phyloP scores from a whole-genome alignment of 2,113 vertebrate species.

The Poeciliopsis prolifica region DNA sequence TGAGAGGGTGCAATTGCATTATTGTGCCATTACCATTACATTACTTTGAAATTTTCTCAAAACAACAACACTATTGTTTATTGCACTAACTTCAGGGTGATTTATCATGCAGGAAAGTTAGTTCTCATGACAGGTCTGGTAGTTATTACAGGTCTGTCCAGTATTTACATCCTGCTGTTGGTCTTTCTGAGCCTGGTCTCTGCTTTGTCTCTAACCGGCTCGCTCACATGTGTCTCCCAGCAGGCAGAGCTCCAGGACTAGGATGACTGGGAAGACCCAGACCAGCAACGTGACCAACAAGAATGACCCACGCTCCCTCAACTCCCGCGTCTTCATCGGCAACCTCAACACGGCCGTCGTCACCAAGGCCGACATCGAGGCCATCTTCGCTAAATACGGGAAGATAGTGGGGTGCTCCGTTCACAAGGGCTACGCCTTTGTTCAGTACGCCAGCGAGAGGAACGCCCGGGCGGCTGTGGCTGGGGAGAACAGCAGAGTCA shows the following conservation, averaged over 20 bases:
- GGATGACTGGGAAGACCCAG: conserved; percentile 97
- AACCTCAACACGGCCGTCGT: conserved; percentile 97
- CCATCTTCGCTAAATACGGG: conserved; percentile 96
- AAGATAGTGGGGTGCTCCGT: conserved; percentile 96
- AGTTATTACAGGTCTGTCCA: not conserved
- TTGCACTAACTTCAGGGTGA: too few species aligned
- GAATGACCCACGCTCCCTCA: conserved; percentile 95
- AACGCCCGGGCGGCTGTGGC: conserved; percentile 89
- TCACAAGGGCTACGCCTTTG: conserved; percentile 96
- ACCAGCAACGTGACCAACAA: conserved; percentile 99
- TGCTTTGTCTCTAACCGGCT: conserved; percentile 22
- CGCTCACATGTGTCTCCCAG: conserved; percentile 53
- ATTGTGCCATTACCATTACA: too few species aligned
- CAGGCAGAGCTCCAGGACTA: conserved; percentile 68
- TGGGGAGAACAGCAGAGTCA: conserved; percentile 90
- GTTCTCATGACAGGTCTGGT: too few species aligned
- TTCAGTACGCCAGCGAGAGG: conserved; percentile 94
- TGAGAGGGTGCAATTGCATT: too few species aligned
- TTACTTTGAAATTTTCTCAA: too few species aligned
- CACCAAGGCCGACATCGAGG: conserved; percentile 94
- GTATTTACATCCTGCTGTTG: conserved; percentile 19
- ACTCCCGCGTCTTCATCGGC: conserved; percentile 96
- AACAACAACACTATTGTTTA: too few species aligned
- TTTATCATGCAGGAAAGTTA: too few species aligned
- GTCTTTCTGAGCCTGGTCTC: conserved; percentile 15